Evolutionary conservation across 2,113 vertebrate species (phyloP).

Genomic region (Myiagra hebetior): DNA sequence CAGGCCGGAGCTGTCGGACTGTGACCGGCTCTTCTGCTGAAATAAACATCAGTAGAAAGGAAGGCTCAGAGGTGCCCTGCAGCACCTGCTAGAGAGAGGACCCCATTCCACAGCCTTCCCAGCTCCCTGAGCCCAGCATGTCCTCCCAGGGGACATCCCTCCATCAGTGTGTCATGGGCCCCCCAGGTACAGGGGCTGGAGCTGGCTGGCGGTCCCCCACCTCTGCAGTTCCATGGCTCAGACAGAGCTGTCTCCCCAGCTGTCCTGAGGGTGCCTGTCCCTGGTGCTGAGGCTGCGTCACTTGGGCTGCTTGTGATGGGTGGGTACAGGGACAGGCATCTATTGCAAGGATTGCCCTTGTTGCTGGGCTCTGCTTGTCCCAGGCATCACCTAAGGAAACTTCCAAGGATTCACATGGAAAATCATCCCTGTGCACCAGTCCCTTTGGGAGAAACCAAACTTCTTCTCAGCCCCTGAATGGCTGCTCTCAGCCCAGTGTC

Average conservation of each 20-base stretch:
- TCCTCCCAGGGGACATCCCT: background rate
- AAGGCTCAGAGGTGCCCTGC: background rate
- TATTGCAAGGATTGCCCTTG: background rate
- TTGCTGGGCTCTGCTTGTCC: background rate
- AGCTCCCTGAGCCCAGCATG: background rate
- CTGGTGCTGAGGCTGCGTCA: background rate
- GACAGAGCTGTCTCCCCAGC: fast-evolving
- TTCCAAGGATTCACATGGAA: background rate
- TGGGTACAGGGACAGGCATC: background rate
- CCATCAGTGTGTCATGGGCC: background rate
- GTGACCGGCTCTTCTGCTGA: background rate
- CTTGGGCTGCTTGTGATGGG: fast-evolving
- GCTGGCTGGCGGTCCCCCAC: background rate
- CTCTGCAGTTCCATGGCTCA: background rate
- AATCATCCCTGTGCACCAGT: background rate
- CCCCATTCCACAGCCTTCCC: background rate
- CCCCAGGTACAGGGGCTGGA: fast-evolving
- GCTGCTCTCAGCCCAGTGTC: background rate
- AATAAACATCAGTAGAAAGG: fast-evolving
- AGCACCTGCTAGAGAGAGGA: background rate
- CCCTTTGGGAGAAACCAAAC: background rate
- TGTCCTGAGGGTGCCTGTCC: background rate
- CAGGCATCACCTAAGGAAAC: background rate
- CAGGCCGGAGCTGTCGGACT: background rate
- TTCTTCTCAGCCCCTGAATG: background rate